Conservation (phyloP, 1,140 invertebrate species). For the Camponotus pennsylvanicus region DNA sequence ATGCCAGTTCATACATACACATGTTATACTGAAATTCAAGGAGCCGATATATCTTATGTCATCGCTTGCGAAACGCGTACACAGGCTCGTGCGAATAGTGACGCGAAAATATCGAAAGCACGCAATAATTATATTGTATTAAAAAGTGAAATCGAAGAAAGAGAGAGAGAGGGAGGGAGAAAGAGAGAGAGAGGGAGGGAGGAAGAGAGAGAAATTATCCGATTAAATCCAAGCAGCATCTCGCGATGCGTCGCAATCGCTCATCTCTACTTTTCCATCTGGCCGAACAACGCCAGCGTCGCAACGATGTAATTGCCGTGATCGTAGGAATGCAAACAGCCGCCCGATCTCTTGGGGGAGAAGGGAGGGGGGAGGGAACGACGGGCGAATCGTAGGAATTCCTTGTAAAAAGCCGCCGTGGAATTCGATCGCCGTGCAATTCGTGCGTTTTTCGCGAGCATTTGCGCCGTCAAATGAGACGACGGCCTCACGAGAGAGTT, state of each 20-base stretch:
- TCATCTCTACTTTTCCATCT: constrained; percentile 7
- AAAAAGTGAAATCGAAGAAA: too few relatives aligned
- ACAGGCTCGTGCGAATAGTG: too few relatives aligned
- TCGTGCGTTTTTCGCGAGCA: constrained; percentile 61
- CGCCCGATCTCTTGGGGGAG: neutral
- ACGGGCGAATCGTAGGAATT: constrained; percentile 46
- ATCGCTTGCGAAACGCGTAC: too few relatives aligned
- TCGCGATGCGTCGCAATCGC: neutral
- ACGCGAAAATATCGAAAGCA: too few relatives aligned
- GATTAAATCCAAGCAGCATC: neutral
- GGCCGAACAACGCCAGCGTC: constrained; percentile 3
- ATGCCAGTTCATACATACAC: too few relatives aligned
- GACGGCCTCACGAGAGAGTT: neutral
- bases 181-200: too few relatives aligned
- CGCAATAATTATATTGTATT: too few relatives aligned
- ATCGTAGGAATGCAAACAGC: constrained; percentile 35
- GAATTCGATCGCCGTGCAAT: constrained; percentile 65
- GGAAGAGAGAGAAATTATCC: neutral
- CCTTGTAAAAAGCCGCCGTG: constrained; percentile 41
- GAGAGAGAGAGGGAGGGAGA: too few relatives aligned
- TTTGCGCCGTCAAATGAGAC: constrained; percentile 12
- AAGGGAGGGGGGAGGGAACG: neutral
- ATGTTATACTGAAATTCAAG: too few relatives aligned
- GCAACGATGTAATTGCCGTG: constrained; percentile 45
- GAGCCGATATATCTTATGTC: too few relatives aligned